Base-by-base conservation (phyloP, 2,888 invertebrate genomes). In the Parelbella ahira region DNA sequence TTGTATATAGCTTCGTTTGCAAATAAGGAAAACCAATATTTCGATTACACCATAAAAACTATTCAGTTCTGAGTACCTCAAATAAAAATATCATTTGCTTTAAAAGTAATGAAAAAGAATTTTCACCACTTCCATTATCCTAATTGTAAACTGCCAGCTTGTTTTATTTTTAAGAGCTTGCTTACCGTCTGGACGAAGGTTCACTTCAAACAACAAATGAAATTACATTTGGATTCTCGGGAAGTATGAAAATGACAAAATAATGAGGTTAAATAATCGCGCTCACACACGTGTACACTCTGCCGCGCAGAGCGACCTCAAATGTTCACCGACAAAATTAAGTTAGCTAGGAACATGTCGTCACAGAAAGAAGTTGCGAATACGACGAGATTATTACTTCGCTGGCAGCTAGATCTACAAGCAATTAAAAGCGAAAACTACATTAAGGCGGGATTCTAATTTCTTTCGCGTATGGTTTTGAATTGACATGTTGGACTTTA, bases 121-220 rank as follows among this genome's bases (percentile, higher is more conserved):
- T n/a, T n/a, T 15, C 28, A 12, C 13, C 3, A 20, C 12, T 19
- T 13, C 28, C 37, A 37, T 37, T 21, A 20, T 29, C 15, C 13
- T 13, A 29, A 29, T 29, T 29, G 37, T 37, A n/a, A n/a, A n/a
- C n/a, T n/a, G 9, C 2, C 37, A 37, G 9, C n/a, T 29, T 8
- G 9, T 37, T 29, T 23, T 23, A 8, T 4, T 6, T 19, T 25
- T 8, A 10, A 29, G 8, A 23, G 1, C 15, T n/a, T n/a, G n/a
- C n/a, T n/a, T n/a, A n/a, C 5, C 11, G 28, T 2, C 4, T n/a
- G 4, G n/a, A 23, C 7, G 11, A 15, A 28, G 21, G n/a, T n/a
- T 2, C 5, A 9, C 21, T 21, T 15, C 7, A 28, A 12, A 9
- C 7, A n/a, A 20, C 13, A 2, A 9, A n/a, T 7, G 11, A 6